Evolutionary conservation across 2,797 vertebrate species (phyloP).

Genomic region (Setipinna tenuifilis): DNA sequence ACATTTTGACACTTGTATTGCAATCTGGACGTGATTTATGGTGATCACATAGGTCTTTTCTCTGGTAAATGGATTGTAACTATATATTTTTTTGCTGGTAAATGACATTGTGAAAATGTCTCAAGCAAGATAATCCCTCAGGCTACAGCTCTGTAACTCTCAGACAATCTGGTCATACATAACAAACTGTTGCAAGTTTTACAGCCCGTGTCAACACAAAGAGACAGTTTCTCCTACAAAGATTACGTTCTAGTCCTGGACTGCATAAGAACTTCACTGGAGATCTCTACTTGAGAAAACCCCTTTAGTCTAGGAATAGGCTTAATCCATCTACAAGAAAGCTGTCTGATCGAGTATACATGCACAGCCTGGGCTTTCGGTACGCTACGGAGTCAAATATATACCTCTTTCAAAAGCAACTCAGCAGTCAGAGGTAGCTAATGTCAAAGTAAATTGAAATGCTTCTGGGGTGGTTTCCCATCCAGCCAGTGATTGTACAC

Average conservation of each 20-base stretch:
- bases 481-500: conserved; percentile 56
- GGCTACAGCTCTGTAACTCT: not conserved
- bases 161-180: not conserved
- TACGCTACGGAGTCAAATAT: conserved; percentile 1
- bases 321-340: too few relatives aligned
- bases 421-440: conserved; percentile 67
- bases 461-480: conserved; percentile 61
- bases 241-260: too few relatives aligned
- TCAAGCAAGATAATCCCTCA: conserved; percentile 10
- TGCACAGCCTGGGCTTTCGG: not conserved
- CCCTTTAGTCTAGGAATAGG: too few relatives aligned
- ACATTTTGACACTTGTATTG: conserved; percentile 15
- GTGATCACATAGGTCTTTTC: not conserved
- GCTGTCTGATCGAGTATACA: not conserved
- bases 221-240: too few relatives aligned
- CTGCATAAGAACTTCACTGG: too few relatives aligned
- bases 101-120: conserved; percentile 12
- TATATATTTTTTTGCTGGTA: conserved; percentile 13
- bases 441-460: conserved; percentile 51
- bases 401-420: not conserved
- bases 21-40: not conserved
- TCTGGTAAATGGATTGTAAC: not conserved
- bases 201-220: not conserved
- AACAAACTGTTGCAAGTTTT: not conserved
- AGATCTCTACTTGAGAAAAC: too few relatives aligned